These are phyloP conservation scores for Diploptera punctata DNA, from an alignment of 2,888 invertebrate species.

Conservation along the genomic window DNA sequence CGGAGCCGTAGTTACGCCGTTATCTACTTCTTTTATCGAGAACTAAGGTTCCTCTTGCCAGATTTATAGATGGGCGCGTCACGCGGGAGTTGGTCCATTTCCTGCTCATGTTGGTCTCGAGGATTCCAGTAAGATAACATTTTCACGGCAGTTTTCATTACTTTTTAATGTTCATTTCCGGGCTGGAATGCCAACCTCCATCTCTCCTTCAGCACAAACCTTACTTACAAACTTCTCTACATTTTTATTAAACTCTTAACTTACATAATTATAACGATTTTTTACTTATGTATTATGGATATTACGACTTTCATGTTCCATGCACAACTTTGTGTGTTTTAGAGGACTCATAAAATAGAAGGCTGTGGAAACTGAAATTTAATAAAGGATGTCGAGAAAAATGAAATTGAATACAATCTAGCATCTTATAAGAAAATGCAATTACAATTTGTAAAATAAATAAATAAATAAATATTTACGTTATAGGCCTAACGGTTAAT, in stretches of 20 bases:
- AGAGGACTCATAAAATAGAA: too few relatives aligned
- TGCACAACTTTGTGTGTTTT: too few relatives aligned
- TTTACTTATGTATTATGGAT: too few relatives aligned
- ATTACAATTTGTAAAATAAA: too few relatives aligned
- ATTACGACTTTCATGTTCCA: too few relatives aligned
- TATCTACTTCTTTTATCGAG: conserved; percentile 42
- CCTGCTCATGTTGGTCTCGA: not conserved
- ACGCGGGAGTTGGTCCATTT: conserved; percentile 29
- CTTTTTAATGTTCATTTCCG: conserved; percentile 42
- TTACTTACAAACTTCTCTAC: not conserved
- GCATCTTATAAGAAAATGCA: too few relatives aligned
- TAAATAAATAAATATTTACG: too few relatives aligned
- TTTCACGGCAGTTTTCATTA: conserved; percentile 36
- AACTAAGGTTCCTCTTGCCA: conserved; percentile 25
- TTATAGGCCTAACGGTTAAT: too few relatives aligned
- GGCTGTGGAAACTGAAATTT: too few relatives aligned
- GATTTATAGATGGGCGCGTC: conserved; percentile 38
- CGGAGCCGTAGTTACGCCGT: conserved; percentile 16
- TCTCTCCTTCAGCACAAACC: conserved; percentile 10
- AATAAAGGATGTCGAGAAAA: too few relatives aligned
- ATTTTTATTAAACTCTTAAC: not conserved
- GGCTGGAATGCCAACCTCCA: conserved; percentile 31
- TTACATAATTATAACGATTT: too few relatives aligned
- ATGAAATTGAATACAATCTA: too few relatives aligned
- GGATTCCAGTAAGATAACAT: conserved; percentile 21